Percentiles rank a stretch among this genome's conserved stretches.
These are phyloP conservation scores for Toxostoma redivivum DNA, from an alignment of 2,113 vertebrate genomes.

Conservation along the genomic window DNA sequence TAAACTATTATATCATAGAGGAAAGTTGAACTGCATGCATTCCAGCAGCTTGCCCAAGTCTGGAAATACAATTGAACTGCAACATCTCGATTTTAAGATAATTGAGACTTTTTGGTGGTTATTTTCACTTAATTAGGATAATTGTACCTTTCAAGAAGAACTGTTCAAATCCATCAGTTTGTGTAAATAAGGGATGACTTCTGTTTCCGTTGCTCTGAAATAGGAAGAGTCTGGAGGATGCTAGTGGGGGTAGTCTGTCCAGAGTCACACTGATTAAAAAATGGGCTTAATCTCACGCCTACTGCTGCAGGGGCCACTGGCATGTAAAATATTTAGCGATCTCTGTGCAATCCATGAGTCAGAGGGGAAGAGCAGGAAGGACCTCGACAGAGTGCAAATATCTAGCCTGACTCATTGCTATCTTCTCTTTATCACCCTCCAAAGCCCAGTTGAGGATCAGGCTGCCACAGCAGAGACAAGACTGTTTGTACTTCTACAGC, in stretches of 20 bases:
- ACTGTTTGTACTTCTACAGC: neutral
- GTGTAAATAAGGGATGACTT: neutral
- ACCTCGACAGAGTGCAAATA: neutral
- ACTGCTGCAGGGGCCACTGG: neutral
- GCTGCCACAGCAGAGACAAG: neutral
- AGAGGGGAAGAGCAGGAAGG: neutral
- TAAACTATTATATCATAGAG: constrained; percentile 75
- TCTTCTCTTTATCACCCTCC: neutral
- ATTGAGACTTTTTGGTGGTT: neutral
- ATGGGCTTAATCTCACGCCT: neutral
- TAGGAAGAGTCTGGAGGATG: neutral
- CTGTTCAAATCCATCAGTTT: neutral
- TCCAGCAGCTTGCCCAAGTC: constrained; percentile 62
- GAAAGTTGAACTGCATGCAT: constrained; percentile 70
- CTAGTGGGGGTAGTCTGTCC: neutral
- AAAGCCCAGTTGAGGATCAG: neutral
- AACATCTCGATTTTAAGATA: constrained; percentile 48
- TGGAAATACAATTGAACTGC: constrained; percentile 64
- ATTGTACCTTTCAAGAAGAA: constrained; percentile 2
- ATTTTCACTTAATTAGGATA: constrained; percentile 54
- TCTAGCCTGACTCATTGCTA: neutral
- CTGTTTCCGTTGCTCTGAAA: neutral
- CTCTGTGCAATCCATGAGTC: neutral
- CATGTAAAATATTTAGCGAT: neutral
- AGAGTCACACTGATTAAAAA: neutral